These are phyloP conservation scores for zebrafish (Danio rerio) DNA, from an alignment of 2,113 vertebrate species.

Conservation along the genomic window DNA sequence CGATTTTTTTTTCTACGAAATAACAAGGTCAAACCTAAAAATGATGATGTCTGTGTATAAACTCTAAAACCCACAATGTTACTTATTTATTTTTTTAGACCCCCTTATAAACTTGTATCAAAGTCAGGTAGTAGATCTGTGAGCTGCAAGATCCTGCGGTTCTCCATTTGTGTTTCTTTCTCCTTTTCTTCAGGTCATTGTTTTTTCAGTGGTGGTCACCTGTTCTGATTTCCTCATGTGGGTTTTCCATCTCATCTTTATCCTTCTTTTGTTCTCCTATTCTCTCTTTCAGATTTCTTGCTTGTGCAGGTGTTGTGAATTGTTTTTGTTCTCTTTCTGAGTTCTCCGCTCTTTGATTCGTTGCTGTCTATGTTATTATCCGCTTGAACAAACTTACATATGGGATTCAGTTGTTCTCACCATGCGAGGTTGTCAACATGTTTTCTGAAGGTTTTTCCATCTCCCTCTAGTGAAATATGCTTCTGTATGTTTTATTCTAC, in stretches of 20 bases:
- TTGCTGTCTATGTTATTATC: constrained; percentile 23
- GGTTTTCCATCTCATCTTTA: constrained; percentile 24
- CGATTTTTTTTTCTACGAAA: too few species aligned
- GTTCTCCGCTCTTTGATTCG: constrained; percentile 10
- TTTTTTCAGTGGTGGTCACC: constrained; percentile 38
- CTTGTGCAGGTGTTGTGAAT: constrained; percentile 3
- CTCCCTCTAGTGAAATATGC: background rate
- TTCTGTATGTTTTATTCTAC: background rate
- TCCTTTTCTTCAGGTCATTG: constrained; percentile 23
- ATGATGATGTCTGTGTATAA: background rate
- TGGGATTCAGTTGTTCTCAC: constrained; percentile 5
- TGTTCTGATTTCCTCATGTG: constrained; percentile 2
- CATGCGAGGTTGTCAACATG: background rate
- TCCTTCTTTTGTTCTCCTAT: background rate
- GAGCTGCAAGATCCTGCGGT: background rate
- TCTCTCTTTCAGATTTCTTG: background rate
- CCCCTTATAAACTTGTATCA: background rate
- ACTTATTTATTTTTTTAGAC: background rate
- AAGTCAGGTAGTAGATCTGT: constrained; percentile 9
- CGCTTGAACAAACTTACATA: constrained; percentile 33
- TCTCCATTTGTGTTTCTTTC: constrained; percentile 44
- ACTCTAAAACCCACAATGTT: background rate
- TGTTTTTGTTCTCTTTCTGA: background rate
- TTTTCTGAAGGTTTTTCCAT: background rate
- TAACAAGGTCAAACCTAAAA: background rate